Base-by-base conservation (phyloP, 2,113 vertebrate species). In the Murina feae region DNA sequence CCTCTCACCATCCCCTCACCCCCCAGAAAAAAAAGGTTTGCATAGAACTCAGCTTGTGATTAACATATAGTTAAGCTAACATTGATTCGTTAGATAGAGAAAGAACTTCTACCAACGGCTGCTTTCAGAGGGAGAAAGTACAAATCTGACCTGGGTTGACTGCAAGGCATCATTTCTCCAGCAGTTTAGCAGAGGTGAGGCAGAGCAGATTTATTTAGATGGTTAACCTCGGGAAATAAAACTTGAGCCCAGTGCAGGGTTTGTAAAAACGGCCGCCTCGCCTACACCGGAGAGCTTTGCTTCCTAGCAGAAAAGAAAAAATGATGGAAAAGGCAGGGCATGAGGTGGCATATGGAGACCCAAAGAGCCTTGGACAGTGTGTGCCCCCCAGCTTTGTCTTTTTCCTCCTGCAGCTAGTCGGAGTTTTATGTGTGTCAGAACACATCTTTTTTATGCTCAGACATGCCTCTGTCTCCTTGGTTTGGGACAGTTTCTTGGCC, bases 181-280 rank as follows among this genome's bases (percentile, higher is more conserved):
- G 63, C 81, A 72, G 83, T 89, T 96, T 90, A 90, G 90, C 81
- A 79, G 71, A 96, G 68, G 81, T 85, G 90, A 92, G 95, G 92
- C 94, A 89, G 92, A 44, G 30, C 23, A 25, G 25, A 35, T 96
- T 97, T 93, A 94, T 90, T 95, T 94, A 66, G 80, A 93, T 82
- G 8, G 30, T 95, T 97, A 94, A 97, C 96, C 83, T 90, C 3
- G 21, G 20, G 76, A 91, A 95, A 96, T 97, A 93, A 96, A 96
- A 84, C 68, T 2, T 84, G 76, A 93, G 55, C 2, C 1, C 68
- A 72, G 87, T 9, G 13, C 13, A 18, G 68, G 71, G 58, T 96
- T 92, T 93, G 68, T 17, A 72, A 88, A 88, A 85, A 86, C 1
- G 14, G 25, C 53, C 1, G 12, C 79, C 65, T 66, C 1, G 3